Percentiles rank a stretch among this genome's conserved stretches.
Evolutionary conservation across 2,113 vertebrate species (phyloP).

Genomic region (Anarrhichthys ocellatus): DNA sequence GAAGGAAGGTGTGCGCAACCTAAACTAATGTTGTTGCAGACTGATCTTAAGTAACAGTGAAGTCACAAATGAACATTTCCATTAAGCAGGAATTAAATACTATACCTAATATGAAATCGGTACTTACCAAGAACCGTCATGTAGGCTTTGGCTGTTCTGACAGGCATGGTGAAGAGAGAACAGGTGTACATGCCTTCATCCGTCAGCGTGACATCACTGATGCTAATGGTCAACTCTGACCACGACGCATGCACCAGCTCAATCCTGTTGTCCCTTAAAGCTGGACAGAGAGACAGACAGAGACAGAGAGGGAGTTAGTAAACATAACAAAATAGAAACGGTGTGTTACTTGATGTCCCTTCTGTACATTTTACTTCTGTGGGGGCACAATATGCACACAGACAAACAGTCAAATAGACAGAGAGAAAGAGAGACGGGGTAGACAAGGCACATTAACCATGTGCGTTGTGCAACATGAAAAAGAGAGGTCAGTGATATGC

Average conservation of each 20-base stretch:
- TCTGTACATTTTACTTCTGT: neutral
- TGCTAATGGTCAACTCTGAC: slow-evolving; percentile 96
- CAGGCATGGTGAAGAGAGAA: slow-evolving; percentile 98
- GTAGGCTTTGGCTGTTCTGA: slow-evolving; percentile 97
- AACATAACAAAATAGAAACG: neutral
- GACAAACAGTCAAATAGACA: neutral
- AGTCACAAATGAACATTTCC: neutral
- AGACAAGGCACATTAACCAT: neutral
- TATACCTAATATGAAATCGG: neutral
- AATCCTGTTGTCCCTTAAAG: slow-evolving; percentile 96
- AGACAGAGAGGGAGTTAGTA: slow-evolving; percentile 25
- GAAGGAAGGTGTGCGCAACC: neutral
- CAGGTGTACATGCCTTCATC: slow-evolving; percentile 99
- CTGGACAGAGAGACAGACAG: slow-evolving; percentile 79
- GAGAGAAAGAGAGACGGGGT: too few relatives aligned
- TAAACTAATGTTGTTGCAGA: neutral
- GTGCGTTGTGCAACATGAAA: neutral
- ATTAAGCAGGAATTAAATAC: neutral
- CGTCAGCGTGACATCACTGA: slow-evolving; percentile 91
- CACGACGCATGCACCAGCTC: slow-evolving; percentile 93
- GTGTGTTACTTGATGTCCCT: neutral
- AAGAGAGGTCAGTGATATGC: neutral
- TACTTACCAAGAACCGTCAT: slow-evolving; percentile 95
- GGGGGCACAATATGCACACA: neutral
- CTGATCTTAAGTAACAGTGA: neutral